phyloP scores from a whole-genome alignment of 2,888 invertebrate species.

The Drosophila hamatofila region DNA sequence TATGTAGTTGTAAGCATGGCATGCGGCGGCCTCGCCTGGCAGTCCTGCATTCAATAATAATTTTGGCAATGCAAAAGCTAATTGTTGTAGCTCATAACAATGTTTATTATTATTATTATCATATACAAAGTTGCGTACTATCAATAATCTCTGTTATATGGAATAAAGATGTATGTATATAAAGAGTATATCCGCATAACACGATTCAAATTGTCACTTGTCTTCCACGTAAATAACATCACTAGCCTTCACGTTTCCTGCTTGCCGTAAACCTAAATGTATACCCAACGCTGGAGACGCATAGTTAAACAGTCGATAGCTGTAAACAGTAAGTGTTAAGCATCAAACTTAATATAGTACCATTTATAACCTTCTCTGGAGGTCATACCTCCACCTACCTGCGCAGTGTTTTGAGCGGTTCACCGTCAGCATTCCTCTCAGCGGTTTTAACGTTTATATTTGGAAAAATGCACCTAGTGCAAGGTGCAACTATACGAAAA shows the following conservation, averaged over 20 bases:
- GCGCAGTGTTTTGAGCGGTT: conserved; percentile 89
- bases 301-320: conserved; percentile 75
- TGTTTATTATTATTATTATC: conserved; percentile 47
- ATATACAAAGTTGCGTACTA: conserved; percentile 56
- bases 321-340: conserved; percentile 17
- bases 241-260: conserved; percentile 85
- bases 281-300: conserved; percentile 86
- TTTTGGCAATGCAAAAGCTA: conserved; percentile 12
- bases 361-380: no score
- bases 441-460: conserved; percentile 90
- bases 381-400: conserved; percentile 85
- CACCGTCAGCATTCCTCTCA: conserved; percentile 86
- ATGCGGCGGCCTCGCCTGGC: conserved; percentile 94
- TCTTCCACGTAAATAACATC: conserved; percentile 86
- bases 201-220: conserved; percentile 29
- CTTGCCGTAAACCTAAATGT: conserved; percentile 86
- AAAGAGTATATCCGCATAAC: conserved; percentile 44
- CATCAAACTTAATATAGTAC: no score
- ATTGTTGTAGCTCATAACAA: conserved; percentile 60
- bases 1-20: conserved; percentile 95
- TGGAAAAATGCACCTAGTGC: conserved; percentile 89
- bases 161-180: conserved; percentile 68
- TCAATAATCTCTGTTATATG: conserved; percentile 67
- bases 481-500: conserved; percentile 74
- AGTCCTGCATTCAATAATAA: conserved; percentile 87